phyloP scores from a whole-genome alignment of 2,113 vertebrate genomes.

The Hiodon tergisus region DNA sequence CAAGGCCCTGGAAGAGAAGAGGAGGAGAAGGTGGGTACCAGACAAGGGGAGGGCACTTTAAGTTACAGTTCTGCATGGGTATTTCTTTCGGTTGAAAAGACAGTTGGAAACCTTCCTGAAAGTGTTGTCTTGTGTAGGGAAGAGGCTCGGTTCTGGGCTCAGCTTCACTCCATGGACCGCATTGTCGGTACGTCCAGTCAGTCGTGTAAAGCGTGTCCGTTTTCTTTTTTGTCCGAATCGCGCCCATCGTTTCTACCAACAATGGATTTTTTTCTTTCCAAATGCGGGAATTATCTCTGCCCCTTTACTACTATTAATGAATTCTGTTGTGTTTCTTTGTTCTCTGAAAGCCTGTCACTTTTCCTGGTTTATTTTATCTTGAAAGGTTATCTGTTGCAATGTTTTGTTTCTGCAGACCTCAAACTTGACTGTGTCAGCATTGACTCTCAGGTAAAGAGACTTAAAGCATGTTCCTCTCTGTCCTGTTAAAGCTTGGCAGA shows the following conservation, averaged over 20 bases:
- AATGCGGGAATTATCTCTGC: too few relatives aligned
- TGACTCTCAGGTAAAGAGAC: constrained; percentile 9
- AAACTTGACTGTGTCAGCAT: constrained; percentile 4
- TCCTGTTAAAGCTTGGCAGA: too few relatives aligned
- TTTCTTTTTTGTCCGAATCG: too few relatives aligned
- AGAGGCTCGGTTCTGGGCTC: constrained; percentile 54
- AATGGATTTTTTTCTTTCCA: too few relatives aligned
- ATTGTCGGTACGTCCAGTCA: constrained; percentile 46
- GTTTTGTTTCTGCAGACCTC: constrained; percentile 1
- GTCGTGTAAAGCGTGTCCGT: not conserved
- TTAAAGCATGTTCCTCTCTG: not conserved
- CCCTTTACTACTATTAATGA: too few relatives aligned
- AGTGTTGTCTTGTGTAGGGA: constrained; percentile 37
- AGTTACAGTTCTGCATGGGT: not conserved
- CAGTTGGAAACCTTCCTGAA: not conserved
- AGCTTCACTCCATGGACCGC: constrained; percentile 49
- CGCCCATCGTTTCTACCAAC: too few relatives aligned
- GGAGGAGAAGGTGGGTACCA: constrained; percentile 52
- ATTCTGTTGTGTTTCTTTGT: too few relatives aligned
- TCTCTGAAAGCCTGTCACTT: too few relatives aligned
- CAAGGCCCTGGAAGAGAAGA: constrained; percentile 43
- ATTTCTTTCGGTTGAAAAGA: not conserved
- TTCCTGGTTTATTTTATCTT: too few relatives aligned
- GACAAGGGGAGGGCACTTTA: constrained; percentile 1
- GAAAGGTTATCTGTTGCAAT: not conserved